These are phyloP conservation scores for Tenthredo mesomela DNA, from an alignment of 2,888 invertebrate genomes.

Conservation along the genomic window DNA sequence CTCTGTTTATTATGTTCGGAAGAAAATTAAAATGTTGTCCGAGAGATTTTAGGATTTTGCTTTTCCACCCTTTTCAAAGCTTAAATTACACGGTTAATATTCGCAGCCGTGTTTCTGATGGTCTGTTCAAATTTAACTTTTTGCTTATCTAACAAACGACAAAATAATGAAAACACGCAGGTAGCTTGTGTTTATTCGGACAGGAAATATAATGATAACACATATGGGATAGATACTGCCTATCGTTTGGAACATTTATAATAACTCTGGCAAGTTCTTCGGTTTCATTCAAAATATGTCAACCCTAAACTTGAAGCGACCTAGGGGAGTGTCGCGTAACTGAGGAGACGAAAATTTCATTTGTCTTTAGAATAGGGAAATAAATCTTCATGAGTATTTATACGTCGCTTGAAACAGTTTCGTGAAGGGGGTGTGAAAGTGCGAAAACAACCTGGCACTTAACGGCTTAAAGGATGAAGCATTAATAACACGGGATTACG, in stretches of 20 bases:
- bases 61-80: constrained; percentile 13
- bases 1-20: not conserved
- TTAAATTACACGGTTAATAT: not conserved
- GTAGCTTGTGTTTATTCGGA: not conserved
- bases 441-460: constrained; percentile 22
- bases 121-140: not conserved
- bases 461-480: constrained; percentile 39
- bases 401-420: not conserved
- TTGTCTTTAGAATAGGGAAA: constrained; percentile 4
- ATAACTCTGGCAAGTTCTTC: not conserved
- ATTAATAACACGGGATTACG: constrained; percentile 21
- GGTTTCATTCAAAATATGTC: not conserved
- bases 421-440: not conserved
- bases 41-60: not conserved
- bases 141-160: not conserved
- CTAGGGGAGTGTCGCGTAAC: not conserved
- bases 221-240: no score
- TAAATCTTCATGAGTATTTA: constrained; percentile 36
- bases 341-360: constrained; percentile 5
- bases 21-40: constrained; percentile 18
- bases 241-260: not conserved
- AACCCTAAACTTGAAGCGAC: not conserved
- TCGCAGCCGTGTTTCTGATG: not conserved
- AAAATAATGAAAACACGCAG: not conserved
- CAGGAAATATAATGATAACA: not conserved